Conservation (phyloP, 2,113 vertebrate species). For the Corythornis cristatus region DNA sequence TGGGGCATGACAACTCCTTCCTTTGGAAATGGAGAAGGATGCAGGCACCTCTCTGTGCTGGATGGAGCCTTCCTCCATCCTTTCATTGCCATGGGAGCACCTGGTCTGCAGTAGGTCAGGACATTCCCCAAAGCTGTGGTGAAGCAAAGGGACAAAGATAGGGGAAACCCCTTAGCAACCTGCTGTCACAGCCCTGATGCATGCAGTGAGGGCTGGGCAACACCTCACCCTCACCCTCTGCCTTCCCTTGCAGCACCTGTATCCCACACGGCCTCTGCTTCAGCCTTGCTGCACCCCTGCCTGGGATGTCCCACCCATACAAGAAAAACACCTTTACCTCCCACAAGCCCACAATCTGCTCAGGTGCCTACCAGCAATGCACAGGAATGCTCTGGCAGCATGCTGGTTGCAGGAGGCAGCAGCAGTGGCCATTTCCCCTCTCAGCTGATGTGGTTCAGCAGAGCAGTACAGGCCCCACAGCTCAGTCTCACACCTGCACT, state of each 20-base stretch:
- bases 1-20: rapidly evolving
- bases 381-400: background rate
- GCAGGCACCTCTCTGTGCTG: background rate
- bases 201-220: background rate
- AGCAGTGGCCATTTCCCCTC: background rate
- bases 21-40: background rate
- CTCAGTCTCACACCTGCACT: background rate
- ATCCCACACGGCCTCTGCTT: background rate
- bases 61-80: background rate
- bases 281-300: background rate
- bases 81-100: rapidly evolving
- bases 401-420: rapidly evolving
- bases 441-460: background rate
- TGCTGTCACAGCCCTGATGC: background rate
- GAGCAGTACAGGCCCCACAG: rapidly evolving
- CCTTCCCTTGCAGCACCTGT: background rate
- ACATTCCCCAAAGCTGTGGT: background rate
- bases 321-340: background rate
- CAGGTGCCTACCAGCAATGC: background rate
- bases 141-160: background rate
- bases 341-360: background rate
- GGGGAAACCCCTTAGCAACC: background rate
- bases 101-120: background rate
- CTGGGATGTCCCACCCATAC: background rate
- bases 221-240: background rate